Evolutionary conservation across 2,888 invertebrate genomes (phyloP).

Genomic region (Trichogramma evanescens): DNA sequence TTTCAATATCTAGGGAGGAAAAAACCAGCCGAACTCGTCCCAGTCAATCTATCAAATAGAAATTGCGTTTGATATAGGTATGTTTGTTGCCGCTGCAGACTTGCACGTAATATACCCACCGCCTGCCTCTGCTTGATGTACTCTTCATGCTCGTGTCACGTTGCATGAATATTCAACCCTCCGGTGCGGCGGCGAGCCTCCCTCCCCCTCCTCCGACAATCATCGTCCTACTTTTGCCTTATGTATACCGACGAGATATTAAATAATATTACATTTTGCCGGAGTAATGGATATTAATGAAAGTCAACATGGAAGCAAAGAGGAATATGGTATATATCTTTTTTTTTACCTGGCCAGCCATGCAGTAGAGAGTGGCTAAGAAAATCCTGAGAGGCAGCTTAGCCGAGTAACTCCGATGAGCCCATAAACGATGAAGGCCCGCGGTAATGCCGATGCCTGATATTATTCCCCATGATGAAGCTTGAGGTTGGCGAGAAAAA

Average conservation of each 20-base stretch:
- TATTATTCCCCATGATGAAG: constrained; percentile 26
- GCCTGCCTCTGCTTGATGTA: too few species aligned
- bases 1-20: too few species aligned
- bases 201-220: background rate
- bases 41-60: too few species aligned
- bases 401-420: constrained; percentile 82
- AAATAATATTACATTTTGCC: background rate
- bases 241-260: background rate
- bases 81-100: too few species aligned
- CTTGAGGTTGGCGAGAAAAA: constrained; percentile 23
- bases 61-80: too few species aligned
- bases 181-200: background rate
- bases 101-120: too few species aligned
- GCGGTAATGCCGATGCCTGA: constrained; percentile 71
- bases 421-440: constrained; percentile 91
- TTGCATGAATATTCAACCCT: too few species aligned
- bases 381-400: constrained; percentile 64
- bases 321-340: background rate
- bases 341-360: constrained; percentile 71
- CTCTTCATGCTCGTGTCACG: too few species aligned
- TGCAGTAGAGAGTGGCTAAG: constrained; percentile 75
- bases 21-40: too few species aligned
- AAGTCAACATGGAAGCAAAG: background rate
- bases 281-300: constrained; percentile 3
- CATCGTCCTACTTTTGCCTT: too few species aligned